phyloP scores from a whole-genome alignment of 2,797 vertebrate genomes.

The Tolypeutes matacus region DNA sequence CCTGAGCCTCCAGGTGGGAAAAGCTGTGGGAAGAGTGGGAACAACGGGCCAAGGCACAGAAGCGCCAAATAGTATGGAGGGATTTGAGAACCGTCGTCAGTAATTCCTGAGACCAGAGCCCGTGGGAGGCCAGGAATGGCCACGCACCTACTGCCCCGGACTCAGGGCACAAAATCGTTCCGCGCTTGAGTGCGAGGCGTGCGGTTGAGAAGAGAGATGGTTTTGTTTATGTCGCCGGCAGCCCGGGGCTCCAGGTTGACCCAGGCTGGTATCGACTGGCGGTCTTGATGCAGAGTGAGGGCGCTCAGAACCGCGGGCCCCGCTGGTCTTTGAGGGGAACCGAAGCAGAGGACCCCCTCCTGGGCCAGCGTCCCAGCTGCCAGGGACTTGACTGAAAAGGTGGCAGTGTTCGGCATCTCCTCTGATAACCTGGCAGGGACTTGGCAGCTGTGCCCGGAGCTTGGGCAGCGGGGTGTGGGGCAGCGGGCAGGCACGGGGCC shows the following conservation, averaged over 20 bases:
- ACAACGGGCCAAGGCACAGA: not conserved
- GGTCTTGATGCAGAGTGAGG: not conserved
- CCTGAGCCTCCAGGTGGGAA: fast-evolving
- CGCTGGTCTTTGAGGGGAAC: fast-evolving
- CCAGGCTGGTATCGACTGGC: not conserved
- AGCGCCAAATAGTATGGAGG: fast-evolving
- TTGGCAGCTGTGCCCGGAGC: not conserved
- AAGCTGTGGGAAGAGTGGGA: not conserved
- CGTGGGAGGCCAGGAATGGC: not conserved
- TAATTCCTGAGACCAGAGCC: not conserved
- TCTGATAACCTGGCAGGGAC: not conserved
- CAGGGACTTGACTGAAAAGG: not conserved
- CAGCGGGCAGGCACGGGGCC: not conserved
- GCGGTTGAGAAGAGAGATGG: not conserved
- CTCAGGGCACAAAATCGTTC: not conserved
- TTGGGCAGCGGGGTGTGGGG: not conserved
- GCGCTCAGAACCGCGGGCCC: not conserved
- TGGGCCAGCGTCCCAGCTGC: not conserved
- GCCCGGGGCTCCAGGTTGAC: not conserved
- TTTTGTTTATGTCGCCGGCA: not conserved
- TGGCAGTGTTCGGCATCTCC: not conserved
- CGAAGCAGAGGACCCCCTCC: not conserved
- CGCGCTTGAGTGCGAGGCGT: not conserved
- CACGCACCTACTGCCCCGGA: fast-evolving
- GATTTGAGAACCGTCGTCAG: not conserved